Conservation (phyloP, 2,113 vertebrate genomes). For the Monopterus albus region DNA sequence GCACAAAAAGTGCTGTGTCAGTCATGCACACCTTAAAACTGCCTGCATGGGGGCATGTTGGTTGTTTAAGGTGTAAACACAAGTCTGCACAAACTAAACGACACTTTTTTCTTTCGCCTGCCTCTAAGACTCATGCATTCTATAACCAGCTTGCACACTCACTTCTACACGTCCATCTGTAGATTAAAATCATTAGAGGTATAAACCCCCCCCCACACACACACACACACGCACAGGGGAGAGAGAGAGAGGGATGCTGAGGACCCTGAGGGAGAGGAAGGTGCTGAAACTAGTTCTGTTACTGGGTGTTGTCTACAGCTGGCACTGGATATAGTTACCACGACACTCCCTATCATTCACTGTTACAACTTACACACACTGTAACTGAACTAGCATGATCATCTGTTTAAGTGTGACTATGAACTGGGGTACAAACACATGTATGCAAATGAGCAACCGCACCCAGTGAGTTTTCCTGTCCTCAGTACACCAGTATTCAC, state of each 20-base stretch:
- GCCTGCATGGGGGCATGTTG: conserved; percentile 45
- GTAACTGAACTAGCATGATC: conserved; percentile 16
- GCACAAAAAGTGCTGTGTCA: conserved; percentile 57
- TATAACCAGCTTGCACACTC: conserved; percentile 2
- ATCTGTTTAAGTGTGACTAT: conserved; percentile 9
- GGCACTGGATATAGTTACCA: conserved; percentile 71
- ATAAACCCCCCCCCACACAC: conserved; percentile 13
- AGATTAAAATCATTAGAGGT: conserved; percentile 44
- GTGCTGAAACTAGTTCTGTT: conserved; percentile 61
- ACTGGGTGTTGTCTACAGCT: conserved; percentile 76
- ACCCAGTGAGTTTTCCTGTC: conserved; percentile 14
- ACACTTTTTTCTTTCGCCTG: conserved; percentile 28
- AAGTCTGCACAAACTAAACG: conserved; percentile 39
- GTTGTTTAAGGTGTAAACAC: conserved; percentile 67
- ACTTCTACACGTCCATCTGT: conserved; percentile 60
- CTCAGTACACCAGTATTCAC: conserved; percentile 14
- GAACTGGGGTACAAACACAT: neutral
- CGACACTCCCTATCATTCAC: conserved; percentile 67
- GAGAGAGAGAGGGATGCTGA: no score
- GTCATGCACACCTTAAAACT: conserved; percentile 44
- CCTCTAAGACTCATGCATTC: conserved; percentile 19
- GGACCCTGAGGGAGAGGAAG: conserved; percentile 50
- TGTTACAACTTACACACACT: conserved; percentile 38
- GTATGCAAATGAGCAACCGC: conserved; percentile 23
- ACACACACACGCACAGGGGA: conserved; percentile 36